A percentile compares a stretch with the other conserved stretches of the same genome.
Evolutionary conservation across 2,113 vertebrate species (phyloP).

Genomic region (Leptosomus discolor): DNA sequence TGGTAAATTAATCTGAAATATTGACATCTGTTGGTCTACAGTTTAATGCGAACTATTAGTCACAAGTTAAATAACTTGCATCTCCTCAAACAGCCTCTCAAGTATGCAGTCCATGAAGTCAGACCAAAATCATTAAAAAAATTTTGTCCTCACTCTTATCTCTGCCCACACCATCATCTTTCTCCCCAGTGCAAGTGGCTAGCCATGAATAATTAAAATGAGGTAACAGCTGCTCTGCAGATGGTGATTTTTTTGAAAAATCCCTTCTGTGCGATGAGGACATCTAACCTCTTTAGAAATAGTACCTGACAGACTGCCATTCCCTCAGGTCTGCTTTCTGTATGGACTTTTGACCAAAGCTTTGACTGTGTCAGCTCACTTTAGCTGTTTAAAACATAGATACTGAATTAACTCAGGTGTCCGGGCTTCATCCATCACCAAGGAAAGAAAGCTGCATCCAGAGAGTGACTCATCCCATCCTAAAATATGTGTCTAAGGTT

Average conservation of each 20-base stretch:
- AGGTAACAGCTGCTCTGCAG: slow-evolving; percentile 22
- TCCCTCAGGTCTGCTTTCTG: background rate
- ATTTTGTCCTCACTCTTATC: background rate
- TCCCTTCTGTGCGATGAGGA: background rate
- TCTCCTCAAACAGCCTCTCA: background rate
- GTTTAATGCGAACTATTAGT: background rate
- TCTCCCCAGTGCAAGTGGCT: background rate
- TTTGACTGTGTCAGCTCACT: background rate
- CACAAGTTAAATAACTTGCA: background rate
- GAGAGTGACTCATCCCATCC: background rate
- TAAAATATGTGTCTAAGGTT: background rate
- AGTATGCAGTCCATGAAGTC: background rate
- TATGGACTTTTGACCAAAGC: background rate
- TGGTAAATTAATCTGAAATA: slow-evolving; percentile 1
- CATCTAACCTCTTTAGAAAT: background rate
- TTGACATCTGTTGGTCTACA: background rate
- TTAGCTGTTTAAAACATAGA: background rate
- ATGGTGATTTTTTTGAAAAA: background rate
- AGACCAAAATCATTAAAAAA: background rate
- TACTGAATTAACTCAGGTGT: background rate
- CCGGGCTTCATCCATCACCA: background rate
- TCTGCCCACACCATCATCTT: background rate
- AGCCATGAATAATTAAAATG: background rate
- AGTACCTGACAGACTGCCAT: background rate
- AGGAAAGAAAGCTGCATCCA: background rate